Evolutionary conservation across 2,797 vertebrate genomes (phyloP), one percentile per base, ranked within the genome.

Genomic region (Hapalemur alaotrensis): DNA sequence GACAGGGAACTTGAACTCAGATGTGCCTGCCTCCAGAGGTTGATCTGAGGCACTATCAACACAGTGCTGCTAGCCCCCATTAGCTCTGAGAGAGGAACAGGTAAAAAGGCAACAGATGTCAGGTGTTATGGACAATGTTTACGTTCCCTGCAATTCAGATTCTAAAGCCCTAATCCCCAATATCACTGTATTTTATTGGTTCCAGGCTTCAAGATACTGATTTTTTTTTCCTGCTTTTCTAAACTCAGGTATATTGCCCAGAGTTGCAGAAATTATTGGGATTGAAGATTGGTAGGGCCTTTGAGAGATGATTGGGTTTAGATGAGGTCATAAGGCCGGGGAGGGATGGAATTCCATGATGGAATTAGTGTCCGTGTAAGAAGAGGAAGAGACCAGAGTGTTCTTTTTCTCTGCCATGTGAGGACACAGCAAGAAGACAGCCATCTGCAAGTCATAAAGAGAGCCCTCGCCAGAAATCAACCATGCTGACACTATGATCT

Each of bases 341-440:
- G 25, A 67, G n/a, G 63, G 32, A 35, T 67, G 32, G 63, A 67
- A 67, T 23, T 23, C 5, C 30, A 9, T n/a, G 73, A 30, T 50
- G 65, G 48, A 54, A 75, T 54, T 14, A 22, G 32, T 52, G 25
- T 25, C 65, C 50, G 52, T 67, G 14, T 22, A 75, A 65, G 38
- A 70, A 78, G 9, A 85, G 23, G 8, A n/a, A n/a, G 76, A 35
- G 11, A 43, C 32, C 41, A 80, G 43, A 35, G 63, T 30, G 23
- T 6, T 0, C 28, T 0, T 13, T 1, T 28, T 0, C 15, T 5
- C 4, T 11, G 46, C 54, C 9, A 13, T 0, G n/a, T 32, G 57
- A 28, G 43, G 28, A 22, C 23, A 7, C 63, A 2, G 1, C 30
- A 30, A 86, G 88, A 72, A 86, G 46, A 46, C 4, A 3, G 67